Base-by-base conservation (phyloP, 2,888 invertebrate genomes). In the Polylopha cassiicola region DNA sequence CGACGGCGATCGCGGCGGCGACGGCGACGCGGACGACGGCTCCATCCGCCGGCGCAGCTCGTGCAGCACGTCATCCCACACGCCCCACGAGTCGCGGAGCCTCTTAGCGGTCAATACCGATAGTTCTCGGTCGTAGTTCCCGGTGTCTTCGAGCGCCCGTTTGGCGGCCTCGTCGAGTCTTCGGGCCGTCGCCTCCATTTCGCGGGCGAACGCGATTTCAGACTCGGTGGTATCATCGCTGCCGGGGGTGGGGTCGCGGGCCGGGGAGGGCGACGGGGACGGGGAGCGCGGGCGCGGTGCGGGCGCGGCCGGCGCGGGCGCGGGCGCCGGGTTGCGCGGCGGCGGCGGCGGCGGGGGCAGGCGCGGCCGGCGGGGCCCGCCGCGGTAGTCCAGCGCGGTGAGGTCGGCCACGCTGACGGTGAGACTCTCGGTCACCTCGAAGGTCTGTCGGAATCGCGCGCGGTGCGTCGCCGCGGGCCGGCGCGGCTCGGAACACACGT, bases 381-480 rank as follows among this genome's bases (percentile, higher is more conserved):
- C 67, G 65, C 87, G 62, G 79, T 88, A 89, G 59, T 89, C 88
- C 41, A 89, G 73, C 39, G 88, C 79, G 24, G 89, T 89, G 50
- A 89, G 76, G 74, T 89, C 88, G 36, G 87, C 88, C 74, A 89
- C 89, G 68, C 89, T 89, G 57, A 88, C 88, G 59, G 89, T 89
- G 59, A 80, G 86, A 65, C 65, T 68, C 53, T 86, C 85, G 57
- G 68, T 69, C 38, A 85, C 81, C 44, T 84, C 75, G 55, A 86
- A 86, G 44, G 74, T 62, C 53, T 85, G 85, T n/a, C 75, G 71
- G 65, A 85, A 86, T 39, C 74, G 73, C 50, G 81, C 76, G 48
- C 72, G 70, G 50, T 80, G 81, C 28, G 37, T 39, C 9, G 62
- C 53, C 34, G 57, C 59, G 63, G 60, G 68, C 11, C 70, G 72